Evolutionary conservation across 2,797 vertebrate genomes (phyloP).

Genomic region (Bradypodion pumilum): DNA sequence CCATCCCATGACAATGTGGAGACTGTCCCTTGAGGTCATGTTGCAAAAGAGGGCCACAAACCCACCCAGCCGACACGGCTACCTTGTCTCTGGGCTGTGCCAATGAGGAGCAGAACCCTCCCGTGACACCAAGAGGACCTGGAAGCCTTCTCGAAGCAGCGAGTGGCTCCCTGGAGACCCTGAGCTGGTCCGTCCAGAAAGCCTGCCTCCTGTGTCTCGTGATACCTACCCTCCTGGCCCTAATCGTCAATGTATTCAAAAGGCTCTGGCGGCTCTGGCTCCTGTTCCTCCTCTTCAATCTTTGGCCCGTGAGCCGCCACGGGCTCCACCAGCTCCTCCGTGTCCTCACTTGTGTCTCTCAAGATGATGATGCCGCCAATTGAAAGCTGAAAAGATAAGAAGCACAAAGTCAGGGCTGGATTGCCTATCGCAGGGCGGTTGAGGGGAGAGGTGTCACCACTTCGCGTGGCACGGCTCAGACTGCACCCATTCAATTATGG

Average conservation of each 20-base stretch:
- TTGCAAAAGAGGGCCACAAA: neutral
- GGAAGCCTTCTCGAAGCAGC: no score
- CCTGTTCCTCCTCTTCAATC: conserved; percentile 97
- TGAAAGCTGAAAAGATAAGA: conserved; percentile 81
- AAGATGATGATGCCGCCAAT: conserved; percentile 98
- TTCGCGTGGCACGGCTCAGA: neutral
- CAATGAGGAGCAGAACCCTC: neutral
- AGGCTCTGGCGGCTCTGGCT: conserved; percentile 95
- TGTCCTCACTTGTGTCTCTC: conserved; percentile 95
- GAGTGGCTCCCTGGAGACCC: no score
- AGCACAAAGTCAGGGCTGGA: neutral
- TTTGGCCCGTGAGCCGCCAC: conserved; percentile 97
- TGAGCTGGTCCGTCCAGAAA: neutral
- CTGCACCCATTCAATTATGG: neutral
- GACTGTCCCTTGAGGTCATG: no score
- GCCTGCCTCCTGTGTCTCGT: no score
- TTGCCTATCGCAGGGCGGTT: no score
- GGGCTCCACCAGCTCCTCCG: conserved; percentile 95
- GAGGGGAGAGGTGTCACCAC: neutral
- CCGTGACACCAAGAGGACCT: no score
- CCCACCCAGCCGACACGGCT: neutral
- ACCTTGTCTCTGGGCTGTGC: neutral
- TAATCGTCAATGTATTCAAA: conserved; percentile 98
- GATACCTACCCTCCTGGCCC: conserved; percentile 55
- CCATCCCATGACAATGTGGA: no score